A percentile compares a stretch with the other conserved stretches of the same genome.
These are phyloP conservation scores for Gastracanthus pulcherrimus DNA, from an alignment of 2,888 invertebrate species.

Conservation along the genomic window DNA sequence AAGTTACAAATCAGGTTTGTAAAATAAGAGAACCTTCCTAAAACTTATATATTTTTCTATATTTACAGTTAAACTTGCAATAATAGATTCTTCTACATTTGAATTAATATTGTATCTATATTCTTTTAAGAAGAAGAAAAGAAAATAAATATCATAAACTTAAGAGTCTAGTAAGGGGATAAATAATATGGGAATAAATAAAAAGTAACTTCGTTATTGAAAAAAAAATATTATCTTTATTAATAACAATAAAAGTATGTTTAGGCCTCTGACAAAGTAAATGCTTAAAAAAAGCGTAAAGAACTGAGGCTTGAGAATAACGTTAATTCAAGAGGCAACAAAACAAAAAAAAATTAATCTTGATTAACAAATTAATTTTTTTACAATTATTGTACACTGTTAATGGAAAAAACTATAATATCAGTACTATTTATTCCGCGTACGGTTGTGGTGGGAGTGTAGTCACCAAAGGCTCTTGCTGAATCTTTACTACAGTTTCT, in stretches of 20 bases:
- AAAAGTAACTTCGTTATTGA: background rate
- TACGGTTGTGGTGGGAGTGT: background rate
- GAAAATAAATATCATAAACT: background rate
- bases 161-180: background rate
- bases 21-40: too few relatives aligned
- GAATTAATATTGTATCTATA: too few relatives aligned
- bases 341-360: background rate
- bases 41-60: too few relatives aligned
- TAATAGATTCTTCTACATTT: too few relatives aligned
- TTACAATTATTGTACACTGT: conserved; percentile 16
- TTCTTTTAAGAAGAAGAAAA: too few relatives aligned
- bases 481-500: background rate
- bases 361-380: conserved; percentile 14
- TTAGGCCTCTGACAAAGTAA: conserved; percentile 4
- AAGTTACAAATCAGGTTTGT: too few relatives aligned
- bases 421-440: conserved; percentile 5
- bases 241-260: conserved; percentile 36
- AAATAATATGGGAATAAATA: background rate
- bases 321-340: background rate
- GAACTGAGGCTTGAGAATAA: background rate
- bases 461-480: conserved; percentile 21
- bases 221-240: conserved; percentile 33
- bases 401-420: background rate
- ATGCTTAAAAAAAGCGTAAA: background rate
- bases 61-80: too few relatives aligned